A percentile compares a stretch with the other conserved stretches of the same genome.
Evolutionary conservation across 2,797 vertebrate species (phyloP).

Genomic region (Mus minutoides): DNA sequence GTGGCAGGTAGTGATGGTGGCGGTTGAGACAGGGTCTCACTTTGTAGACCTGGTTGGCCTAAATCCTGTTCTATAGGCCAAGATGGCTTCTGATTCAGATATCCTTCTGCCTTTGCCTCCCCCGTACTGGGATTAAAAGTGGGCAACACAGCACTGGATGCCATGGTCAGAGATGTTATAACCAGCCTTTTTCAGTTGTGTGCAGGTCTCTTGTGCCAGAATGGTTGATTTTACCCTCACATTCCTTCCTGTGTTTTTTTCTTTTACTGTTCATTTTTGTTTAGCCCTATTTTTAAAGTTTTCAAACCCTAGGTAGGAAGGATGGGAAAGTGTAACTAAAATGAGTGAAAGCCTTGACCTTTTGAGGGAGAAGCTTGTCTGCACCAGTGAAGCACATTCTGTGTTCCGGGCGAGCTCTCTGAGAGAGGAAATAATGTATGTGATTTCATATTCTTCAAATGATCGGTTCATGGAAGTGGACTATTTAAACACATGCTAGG

Average conservation of each 20-base stretch:
- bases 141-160: background rate
- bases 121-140: background rate
- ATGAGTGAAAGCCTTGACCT: background rate
- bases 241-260: background rate
- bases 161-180: too few relatives aligned
- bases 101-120: background rate
- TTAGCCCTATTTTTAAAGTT: background rate
- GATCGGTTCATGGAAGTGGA: background rate
- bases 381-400: background rate
- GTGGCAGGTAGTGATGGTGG: background rate
- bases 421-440: background rate
- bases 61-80: background rate
- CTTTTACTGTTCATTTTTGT: background rate
- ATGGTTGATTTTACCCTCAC: background rate
- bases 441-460: background rate
- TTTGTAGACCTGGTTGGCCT: background rate
- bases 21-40: background rate
- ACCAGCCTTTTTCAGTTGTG: background rate
- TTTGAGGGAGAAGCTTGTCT: background rate
- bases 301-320: background rate
- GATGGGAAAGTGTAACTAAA: background rate
- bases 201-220: rapidly evolving
- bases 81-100: background rate
- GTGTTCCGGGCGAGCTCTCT: background rate
- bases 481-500: background rate